Conservation (phyloP, 2,888 invertebrate species). For the Dendrolimus houi region DNA sequence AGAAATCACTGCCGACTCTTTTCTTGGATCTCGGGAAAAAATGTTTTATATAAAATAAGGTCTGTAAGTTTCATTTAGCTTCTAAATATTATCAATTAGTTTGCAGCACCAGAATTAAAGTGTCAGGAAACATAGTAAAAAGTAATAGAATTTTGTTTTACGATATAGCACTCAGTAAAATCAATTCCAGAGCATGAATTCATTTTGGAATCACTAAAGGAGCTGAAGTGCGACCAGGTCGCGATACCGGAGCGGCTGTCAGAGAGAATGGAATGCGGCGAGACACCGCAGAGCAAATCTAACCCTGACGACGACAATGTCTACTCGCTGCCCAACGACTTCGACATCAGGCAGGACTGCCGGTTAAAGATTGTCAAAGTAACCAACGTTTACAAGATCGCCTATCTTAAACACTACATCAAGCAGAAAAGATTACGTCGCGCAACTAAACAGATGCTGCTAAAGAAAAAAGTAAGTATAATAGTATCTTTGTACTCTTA, state of each 20-base stretch:
- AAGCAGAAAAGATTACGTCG: constrained; percentile 54
- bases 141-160: no score
- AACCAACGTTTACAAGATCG: constrained; percentile 62
- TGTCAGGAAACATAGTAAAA: no score
- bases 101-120: no score
- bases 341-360: constrained; percentile 40
- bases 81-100: no score
- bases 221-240: constrained; percentile 35
- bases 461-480: constrained; percentile 51
- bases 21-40: no score
- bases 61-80: no score
- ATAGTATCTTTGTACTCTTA: neutral
- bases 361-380: constrained; percentile 60
- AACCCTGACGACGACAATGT: constrained; percentile 35
- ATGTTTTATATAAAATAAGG: no score
- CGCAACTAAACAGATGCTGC: constrained; percentile 43
- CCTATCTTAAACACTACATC: constrained; percentile 57
- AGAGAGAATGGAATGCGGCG: constrained; percentile 31
- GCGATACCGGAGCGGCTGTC: constrained; percentile 21
- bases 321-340: constrained; percentile 42
- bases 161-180: no score
- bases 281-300: constrained; percentile 14
- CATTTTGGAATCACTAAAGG: constrained; percentile 44
- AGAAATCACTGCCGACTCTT: no score
- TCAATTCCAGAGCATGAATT: constrained; percentile 41